These are phyloP conservation scores for Diploptera punctata DNA, from an alignment of 2,888 invertebrate genomes.

Conservation along the genomic window DNA sequence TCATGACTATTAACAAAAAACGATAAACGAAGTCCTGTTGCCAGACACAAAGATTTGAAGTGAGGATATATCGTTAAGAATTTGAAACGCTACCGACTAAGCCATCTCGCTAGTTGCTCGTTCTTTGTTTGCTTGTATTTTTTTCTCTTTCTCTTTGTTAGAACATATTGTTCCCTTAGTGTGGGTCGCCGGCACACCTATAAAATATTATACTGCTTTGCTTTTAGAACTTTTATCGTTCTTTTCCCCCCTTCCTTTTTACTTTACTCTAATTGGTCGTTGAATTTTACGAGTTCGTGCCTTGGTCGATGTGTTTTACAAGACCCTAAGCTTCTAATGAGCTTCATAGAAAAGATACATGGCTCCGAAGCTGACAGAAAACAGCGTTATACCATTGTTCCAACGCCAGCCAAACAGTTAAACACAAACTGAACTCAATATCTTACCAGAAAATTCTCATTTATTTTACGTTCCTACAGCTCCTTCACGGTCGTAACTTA, in stretches of 20 bases:
- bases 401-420: not conserved
- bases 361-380: not conserved
- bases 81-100: too few relatives aligned
- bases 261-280: conserved; percentile 32
- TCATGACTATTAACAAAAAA: too few relatives aligned
- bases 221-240: conserved; percentile 5
- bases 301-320: conserved; percentile 32
- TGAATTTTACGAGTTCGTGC: conserved; percentile 32
- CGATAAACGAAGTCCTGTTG: too few relatives aligned
- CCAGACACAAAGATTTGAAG: too few relatives aligned
- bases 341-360: not conserved
- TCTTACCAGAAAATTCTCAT: too few relatives aligned
- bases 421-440: not conserved
- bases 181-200: not conserved
- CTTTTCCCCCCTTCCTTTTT: not conserved
- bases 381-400: not conserved
- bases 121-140: too few relatives aligned
- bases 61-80: too few relatives aligned
- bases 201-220: conserved; percentile 12
- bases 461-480: too few relatives aligned
- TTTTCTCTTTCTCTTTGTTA: not conserved
- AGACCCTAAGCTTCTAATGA: conserved; percentile 30
- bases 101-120: too few relatives aligned
- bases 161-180: not conserved
- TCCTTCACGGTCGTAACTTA: too few relatives aligned